Percentiles rank a stretch among this genome's conserved stretches.
phyloP scores from a whole-genome alignment of 2,888 invertebrate genomes.

The Tortrix viridana region DNA sequence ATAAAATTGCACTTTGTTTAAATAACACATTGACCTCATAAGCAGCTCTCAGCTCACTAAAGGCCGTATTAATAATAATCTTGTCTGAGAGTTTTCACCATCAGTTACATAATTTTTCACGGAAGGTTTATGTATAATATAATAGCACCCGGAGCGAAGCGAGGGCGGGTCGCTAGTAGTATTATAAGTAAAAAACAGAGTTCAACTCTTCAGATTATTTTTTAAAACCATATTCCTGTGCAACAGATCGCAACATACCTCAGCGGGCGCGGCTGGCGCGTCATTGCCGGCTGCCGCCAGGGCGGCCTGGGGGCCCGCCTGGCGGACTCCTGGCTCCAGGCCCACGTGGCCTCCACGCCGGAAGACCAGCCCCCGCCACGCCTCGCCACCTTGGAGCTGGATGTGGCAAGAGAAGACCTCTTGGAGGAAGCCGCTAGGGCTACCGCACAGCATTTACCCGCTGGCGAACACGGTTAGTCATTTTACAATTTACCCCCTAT shows the following conservation, averaged over 20 bases:
- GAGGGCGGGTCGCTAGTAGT: too few species aligned
- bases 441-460: constrained; percentile 91
- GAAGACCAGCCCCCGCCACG: constrained; percentile 77
- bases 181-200: not conserved
- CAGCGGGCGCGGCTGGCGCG: constrained; percentile 89
- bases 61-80: too few species aligned
- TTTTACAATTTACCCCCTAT: too few species aligned
- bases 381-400: constrained; percentile 89
- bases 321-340: constrained; percentile 84
- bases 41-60: too few species aligned
- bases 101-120: too few species aligned
- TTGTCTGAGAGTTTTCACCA: too few species aligned
- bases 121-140: too few species aligned
- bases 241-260: constrained; percentile 87
- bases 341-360: constrained; percentile 77
- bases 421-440: constrained; percentile 91
- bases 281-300: constrained; percentile 89
- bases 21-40: too few species aligned
- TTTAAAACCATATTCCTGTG: constrained; percentile 16
- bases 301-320: constrained; percentile 85
- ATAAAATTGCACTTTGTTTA: too few species aligned
- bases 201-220: not conserved
- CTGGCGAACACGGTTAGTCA: constrained; percentile 89
- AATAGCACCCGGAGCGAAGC: too few species aligned
- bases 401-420: constrained; percentile 92